Conservation (phyloP, 1,140 invertebrate species). For the Saccostrea echinata region DNA sequence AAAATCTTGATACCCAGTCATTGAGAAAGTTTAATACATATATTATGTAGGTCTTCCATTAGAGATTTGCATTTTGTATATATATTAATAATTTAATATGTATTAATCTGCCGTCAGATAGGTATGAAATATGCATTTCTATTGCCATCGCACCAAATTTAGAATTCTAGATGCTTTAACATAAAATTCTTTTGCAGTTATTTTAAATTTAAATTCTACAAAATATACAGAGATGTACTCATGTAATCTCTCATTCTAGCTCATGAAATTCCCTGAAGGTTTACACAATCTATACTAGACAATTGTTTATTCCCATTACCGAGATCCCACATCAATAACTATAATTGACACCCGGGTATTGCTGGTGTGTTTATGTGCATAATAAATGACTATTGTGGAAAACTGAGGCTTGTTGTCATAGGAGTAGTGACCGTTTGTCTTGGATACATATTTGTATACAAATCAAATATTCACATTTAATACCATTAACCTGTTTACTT, state of each 20-base stretch:
- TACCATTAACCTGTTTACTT: background rate
- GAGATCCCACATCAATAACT: background rate
- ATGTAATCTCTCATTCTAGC: too few relatives aligned
- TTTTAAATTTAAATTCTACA: too few relatives aligned
- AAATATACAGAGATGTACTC: too few relatives aligned
- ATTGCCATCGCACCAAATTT: too few relatives aligned
- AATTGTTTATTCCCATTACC: background rate
- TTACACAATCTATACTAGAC: background rate
- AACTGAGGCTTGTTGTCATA: conserved; percentile 12
- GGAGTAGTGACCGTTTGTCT: background rate
- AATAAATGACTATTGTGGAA: background rate
- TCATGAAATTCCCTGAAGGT: background rate
- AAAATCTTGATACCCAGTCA: background rate
- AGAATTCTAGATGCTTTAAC: too few relatives aligned
- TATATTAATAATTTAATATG: too few relatives aligned
- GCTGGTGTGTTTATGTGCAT: background rate
- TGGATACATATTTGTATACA: background rate
- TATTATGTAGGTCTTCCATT: too few relatives aligned
- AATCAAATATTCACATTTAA: background rate
- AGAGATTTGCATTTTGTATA: too few relatives aligned
- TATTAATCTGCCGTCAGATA: too few relatives aligned
- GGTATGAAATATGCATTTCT: too few relatives aligned
- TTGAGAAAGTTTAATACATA: background rate
- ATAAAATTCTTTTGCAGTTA: too few relatives aligned
- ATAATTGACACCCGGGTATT: conserved; percentile 28